These are phyloP conservation scores for Eciton burchellii DNA, from an alignment of 1,140 invertebrate species.

Conservation along the genomic window DNA sequence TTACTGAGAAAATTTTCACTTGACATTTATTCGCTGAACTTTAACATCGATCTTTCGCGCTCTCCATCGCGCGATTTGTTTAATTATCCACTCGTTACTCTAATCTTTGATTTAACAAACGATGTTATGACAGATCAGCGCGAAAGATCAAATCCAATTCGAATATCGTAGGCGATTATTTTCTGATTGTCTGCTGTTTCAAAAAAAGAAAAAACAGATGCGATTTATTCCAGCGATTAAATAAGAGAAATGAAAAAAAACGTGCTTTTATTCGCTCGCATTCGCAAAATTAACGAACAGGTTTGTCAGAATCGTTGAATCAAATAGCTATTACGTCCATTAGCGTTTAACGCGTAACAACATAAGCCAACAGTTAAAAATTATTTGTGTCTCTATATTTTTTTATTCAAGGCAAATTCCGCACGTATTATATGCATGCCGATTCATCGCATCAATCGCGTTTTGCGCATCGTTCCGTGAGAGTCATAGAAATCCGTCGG, in stretches of 20 bases:
- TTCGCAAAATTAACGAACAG: background rate
- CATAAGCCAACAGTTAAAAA: background rate
- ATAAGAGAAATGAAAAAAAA: background rate
- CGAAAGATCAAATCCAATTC: background rate
- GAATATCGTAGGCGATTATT: background rate
- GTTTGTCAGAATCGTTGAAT: constrained; percentile 1
- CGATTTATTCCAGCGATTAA: constrained; percentile 1
- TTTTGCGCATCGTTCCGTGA: background rate
- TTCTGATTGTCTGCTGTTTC: background rate
- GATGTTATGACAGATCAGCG: background rate
- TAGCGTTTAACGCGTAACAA: no score
- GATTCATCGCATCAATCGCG: background rate
- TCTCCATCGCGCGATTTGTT: no score
- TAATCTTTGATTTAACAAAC: background rate
- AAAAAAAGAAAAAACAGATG: background rate
- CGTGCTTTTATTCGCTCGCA: background rate
- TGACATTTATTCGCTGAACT: no score
- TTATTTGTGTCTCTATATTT: no score
- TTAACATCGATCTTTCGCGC: no score
- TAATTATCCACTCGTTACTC: no score
- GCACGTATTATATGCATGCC: background rate
- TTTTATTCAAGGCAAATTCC: no score
- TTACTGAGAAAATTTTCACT: background rate
- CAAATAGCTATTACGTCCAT: no score
- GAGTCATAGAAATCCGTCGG: background rate